Conservation (phyloP, 1,140 invertebrate genomes). For the Ceratoteleas bidentatus region DNA sequence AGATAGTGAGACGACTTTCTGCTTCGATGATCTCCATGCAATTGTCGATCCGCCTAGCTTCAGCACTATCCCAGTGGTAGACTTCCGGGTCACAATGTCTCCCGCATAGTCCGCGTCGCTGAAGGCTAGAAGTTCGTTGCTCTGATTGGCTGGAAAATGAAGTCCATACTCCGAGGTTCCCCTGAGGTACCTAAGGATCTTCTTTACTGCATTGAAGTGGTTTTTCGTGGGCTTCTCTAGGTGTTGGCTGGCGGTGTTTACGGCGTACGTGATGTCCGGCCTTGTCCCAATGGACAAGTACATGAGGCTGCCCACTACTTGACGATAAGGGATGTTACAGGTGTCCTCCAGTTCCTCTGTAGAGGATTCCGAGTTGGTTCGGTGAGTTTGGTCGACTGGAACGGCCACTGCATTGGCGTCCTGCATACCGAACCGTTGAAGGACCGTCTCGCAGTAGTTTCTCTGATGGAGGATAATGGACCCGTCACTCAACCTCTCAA, state of each 20-base stretch:
- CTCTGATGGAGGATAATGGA: constrained; percentile 50
- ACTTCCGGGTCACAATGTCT: constrained; percentile 43
- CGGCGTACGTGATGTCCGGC: constrained; percentile 79
- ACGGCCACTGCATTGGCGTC: constrained; percentile 21
- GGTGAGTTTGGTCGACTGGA: constrained; percentile 16
- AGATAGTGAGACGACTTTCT: constrained; percentile 25
- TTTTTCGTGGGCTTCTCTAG: constrained; percentile 34
- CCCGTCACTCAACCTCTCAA: constrained; percentile 13
- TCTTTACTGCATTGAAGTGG: constrained; percentile 51
- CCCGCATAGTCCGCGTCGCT: constrained; percentile 68
- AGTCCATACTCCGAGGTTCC: constrained; percentile 56
- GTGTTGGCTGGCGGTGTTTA: constrained; percentile 70
- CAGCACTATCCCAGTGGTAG: constrained; percentile 57
- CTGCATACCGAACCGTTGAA: constrained; percentile 31
- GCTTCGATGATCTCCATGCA: too few species aligned
- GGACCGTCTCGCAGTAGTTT: constrained; percentile 15
- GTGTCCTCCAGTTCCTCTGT: constrained; percentile 2
- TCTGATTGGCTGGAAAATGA: neutral
- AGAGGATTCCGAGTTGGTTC: constrained; percentile 1
- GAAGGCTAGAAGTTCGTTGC: constrained; percentile 31
- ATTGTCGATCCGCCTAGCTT: too few species aligned
- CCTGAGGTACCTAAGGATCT: constrained; percentile 69
- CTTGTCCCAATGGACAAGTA: constrained; percentile 77
- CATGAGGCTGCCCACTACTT: constrained; percentile 76
- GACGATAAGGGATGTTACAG: constrained; percentile 64